Evolutionary conservation across 2,113 vertebrate species (phyloP).

Genomic region (Lepus europaeus): DNA sequence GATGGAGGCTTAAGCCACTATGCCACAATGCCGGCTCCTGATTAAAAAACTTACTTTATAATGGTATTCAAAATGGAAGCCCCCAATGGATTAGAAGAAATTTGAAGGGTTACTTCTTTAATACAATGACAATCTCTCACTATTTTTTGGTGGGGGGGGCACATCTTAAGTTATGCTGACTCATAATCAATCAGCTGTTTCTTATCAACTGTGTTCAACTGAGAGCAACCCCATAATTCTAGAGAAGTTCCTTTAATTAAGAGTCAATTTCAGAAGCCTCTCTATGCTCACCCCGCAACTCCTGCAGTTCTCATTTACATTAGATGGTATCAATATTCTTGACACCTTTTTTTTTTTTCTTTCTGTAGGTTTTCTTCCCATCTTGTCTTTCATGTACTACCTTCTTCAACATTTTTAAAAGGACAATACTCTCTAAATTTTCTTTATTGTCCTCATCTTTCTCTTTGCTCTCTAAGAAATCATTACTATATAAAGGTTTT

Average conservation of each 20-base stretch:
- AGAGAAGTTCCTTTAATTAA: not conserved
- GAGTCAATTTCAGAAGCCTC: not conserved
- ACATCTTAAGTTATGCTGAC: not conserved
- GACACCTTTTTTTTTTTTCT: not conserved
- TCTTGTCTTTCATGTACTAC: constrained; percentile 1
- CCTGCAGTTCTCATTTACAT: constrained; percentile 17
- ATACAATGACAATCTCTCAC: constrained; percentile 3
- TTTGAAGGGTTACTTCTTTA: not conserved
- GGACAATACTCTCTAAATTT: not conserved
- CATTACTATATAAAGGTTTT: constrained; percentile 12
- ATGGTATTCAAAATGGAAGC: constrained; percentile 16
- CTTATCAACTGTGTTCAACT: constrained; percentile 38
- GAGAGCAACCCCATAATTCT: not conserved
- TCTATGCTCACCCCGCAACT: not conserved
- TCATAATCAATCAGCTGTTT: constrained; percentile 20
- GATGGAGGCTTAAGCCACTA: too few relatives aligned
- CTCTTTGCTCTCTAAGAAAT: constrained; percentile 48
- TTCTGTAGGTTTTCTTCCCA: not conserved
- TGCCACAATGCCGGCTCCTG: too few relatives aligned
- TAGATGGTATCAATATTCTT: not conserved
- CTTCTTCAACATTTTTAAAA: not conserved
- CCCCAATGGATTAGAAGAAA: constrained; percentile 20
- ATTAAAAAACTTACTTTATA: not conserved
- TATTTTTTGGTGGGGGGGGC: not conserved
- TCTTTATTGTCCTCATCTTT: not conserved